These are phyloP conservation scores for Episyrphus balteatus DNA, from an alignment of 1,140 invertebrate genomes.

Conservation along the genomic window DNA sequence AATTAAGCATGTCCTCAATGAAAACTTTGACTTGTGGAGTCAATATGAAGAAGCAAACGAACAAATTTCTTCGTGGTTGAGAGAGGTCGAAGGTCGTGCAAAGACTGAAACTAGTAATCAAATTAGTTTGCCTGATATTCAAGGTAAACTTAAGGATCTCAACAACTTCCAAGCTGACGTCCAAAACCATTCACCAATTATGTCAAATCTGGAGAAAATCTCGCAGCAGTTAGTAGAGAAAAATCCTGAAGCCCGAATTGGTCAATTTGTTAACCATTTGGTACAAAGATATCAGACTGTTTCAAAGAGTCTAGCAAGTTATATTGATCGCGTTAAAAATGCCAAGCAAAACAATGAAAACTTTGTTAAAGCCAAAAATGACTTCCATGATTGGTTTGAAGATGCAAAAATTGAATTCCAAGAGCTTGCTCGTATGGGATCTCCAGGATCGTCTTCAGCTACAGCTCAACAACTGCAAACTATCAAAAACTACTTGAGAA, in stretches of 20 bases:
- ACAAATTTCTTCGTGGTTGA: constrained; percentile 70
- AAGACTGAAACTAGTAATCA: constrained; percentile 60
- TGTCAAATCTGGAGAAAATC: constrained; percentile 53
- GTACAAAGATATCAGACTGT: constrained; percentile 64
- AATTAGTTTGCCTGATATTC: constrained; percentile 56
- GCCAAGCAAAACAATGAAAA: constrained; percentile 52
- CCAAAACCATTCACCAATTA: constrained; percentile 48
- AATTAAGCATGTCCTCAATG: constrained; percentile 57
- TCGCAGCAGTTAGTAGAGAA: constrained; percentile 61
- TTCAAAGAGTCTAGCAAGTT: constrained; percentile 54
- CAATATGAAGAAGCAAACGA: constrained; percentile 70
- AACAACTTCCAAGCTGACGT: constrained; percentile 51
- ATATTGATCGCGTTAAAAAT: constrained; percentile 56
- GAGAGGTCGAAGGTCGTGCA: constrained; percentile 70
- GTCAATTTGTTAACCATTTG: constrained; percentile 68
- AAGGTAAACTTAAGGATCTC: constrained; percentile 60
- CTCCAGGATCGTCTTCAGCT: constrained; percentile 30
- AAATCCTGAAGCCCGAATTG: constrained; percentile 69
- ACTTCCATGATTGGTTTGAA: constrained; percentile 68
- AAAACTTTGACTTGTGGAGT: constrained; percentile 66
- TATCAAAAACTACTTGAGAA: constrained; percentile 46
- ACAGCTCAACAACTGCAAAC: constrained; percentile 31
- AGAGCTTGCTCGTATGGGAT: constrained; percentile 33
- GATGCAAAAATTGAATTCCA: constrained; percentile 49
- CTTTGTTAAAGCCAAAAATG: constrained; percentile 54